These are phyloP conservation scores for Lithophane semibrunnea DNA, from an alignment of 2,888 invertebrate genomes.

Conservation along the genomic window DNA sequence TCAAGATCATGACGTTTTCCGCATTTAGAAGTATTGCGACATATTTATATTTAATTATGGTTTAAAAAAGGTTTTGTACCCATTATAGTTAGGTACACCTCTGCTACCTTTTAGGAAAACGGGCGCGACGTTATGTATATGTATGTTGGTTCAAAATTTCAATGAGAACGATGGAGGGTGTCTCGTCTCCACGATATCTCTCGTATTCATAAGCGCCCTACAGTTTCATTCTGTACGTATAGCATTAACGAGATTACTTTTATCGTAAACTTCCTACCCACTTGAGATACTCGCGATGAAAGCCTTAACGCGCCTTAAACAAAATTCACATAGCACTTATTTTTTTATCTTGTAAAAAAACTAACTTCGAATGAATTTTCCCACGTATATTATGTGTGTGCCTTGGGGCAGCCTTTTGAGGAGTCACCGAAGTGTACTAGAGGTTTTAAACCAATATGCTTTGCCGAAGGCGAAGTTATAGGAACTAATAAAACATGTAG, in stretches of 20 bases:
- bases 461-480: slow-evolving; percentile 42
- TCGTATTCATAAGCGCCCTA: background rate
- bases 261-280: slow-evolving; percentile 24
- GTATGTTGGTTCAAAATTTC: slow-evolving; percentile 1
- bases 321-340: slow-evolving; percentile 20
- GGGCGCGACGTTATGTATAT: background rate
- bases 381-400: slow-evolving; percentile 32
- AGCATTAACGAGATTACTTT: slow-evolving; percentile 8
- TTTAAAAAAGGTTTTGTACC: background rate
- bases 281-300: slow-evolving; percentile 8
- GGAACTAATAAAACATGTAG: slow-evolving; percentile 23
- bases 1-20: background rate
- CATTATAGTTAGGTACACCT: background rate
- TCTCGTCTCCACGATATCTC: background rate
- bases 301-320: background rate
- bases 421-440: slow-evolving; percentile 7
- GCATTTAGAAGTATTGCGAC: background rate
- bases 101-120: no score
- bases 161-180: background rate
- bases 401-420: slow-evolving; percentile 11
- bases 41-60: background rate
- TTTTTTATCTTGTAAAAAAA: slow-evolving; percentile 36
- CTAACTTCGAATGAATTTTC: slow-evolving; percentile 36
- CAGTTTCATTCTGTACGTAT: background rate
- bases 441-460: slow-evolving; percentile 26